These are phyloP conservation scores for Nannospalax galili DNA, from an alignment of 2,113 vertebrate species.

Conservation along the genomic window DNA sequence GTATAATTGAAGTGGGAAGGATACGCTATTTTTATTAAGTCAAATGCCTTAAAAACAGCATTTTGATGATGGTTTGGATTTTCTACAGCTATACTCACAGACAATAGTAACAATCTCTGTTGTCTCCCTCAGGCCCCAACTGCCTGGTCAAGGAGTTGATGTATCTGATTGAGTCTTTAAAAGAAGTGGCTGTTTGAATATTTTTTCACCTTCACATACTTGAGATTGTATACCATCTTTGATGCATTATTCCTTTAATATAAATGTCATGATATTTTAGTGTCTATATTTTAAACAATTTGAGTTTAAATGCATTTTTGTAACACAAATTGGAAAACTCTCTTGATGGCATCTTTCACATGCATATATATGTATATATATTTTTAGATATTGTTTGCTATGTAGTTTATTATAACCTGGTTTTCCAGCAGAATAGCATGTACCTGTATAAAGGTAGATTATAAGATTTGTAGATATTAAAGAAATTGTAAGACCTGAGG, in stretches of 20 bases:
- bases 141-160: not conserved
- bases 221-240: not conserved
- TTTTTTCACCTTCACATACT: not conserved
- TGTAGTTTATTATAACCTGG: not conserved
- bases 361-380: not conserved
- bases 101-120: not conserved
- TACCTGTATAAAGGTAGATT: conserved; percentile 23
- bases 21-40: not conserved
- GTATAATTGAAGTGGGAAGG: not conserved
- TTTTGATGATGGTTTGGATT: not conserved
- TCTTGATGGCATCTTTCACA: conserved; percentile 2
- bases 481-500: conserved; percentile 1
- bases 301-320: conserved; percentile 32
- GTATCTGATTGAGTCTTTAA: not conserved
- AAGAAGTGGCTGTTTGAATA: not conserved
- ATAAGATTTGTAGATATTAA: conserved; percentile 33
- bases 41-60: conserved; percentile 21
- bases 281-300: conserved; percentile 6
- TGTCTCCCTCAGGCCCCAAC: not conserved
- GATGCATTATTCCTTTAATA: conserved; percentile 13
- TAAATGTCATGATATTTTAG: not conserved
- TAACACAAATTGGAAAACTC: not conserved
- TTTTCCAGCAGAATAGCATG: not conserved
- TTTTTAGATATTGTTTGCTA: not conserved
- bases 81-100: not conserved